Evolutionary conservation across 2,797 vertebrate species (phyloP).

Genomic region (Notolepis coatsorum): DNA sequence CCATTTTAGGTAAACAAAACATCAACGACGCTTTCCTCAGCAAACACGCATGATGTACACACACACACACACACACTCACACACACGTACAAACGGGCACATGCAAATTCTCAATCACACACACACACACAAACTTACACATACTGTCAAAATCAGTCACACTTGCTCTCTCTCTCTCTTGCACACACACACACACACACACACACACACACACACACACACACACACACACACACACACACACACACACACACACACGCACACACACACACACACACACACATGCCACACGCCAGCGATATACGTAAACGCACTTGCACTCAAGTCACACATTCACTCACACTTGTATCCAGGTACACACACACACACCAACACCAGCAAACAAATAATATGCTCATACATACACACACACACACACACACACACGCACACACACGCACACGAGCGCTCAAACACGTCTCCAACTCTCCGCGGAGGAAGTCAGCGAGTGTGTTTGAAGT

Average conservation of each 20-base stretch:
- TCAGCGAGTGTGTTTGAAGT: conserved; percentile 78
- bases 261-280: conserved; percentile 4
- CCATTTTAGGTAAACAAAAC: conserved; percentile 71
- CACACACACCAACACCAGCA: neutral
- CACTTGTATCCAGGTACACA: neutral
- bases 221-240: neutral
- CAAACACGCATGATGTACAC: conserved; percentile 32
- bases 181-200: neutral
- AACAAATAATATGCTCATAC: no score
- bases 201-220: conserved; percentile 4
- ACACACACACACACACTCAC: neutral
- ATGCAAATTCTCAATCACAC: neutral
- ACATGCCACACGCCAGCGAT: neutral
- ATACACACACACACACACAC: no score
- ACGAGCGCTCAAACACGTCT: conserved; percentile 19
- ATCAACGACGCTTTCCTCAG: conserved; percentile 63
- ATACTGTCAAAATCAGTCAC: neutral
- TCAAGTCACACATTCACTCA: neutral
- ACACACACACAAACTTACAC: neutral
- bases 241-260: neutral
- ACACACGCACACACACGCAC: no score
- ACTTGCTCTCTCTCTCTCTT: neutral
- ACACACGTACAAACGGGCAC: neutral
- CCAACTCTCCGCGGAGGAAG: conserved; percentile 56
- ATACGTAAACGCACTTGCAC: neutral